Percentiles rank a stretch among this genome's conserved stretches.
These are phyloP conservation scores for Trissoscelio sp. DNA, from an alignment of 2,888 invertebrate genomes.

Conservation along the genomic window DNA sequence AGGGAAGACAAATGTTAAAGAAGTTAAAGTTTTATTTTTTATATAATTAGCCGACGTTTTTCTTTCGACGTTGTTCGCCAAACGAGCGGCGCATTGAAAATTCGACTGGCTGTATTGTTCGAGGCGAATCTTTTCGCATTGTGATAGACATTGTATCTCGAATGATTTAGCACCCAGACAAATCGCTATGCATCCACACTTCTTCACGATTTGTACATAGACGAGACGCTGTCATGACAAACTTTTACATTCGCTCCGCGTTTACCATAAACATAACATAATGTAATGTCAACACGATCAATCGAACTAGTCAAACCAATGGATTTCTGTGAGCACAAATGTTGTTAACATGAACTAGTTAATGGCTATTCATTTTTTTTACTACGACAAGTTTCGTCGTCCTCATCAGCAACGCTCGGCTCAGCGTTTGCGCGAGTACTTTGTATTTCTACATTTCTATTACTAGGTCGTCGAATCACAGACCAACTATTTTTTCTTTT, in stretches of 20 bases:
- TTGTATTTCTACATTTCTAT: constrained; percentile 42
- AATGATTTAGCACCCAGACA: constrained; percentile 47
- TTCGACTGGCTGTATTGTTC: constrained; percentile 59
- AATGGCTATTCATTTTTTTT: constrained; percentile 31
- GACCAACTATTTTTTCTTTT: constrained; percentile 10
- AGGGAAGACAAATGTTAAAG: constrained; percentile 52
- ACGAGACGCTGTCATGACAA: constrained; percentile 80
- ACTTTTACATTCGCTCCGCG: constrained; percentile 69
- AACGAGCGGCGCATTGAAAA: constrained; percentile 49
- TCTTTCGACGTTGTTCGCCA: constrained; percentile 53
- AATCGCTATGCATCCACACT: constrained; percentile 46
- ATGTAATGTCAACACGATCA: constrained; percentile 78
- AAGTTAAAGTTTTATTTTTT: constrained; percentile 66
- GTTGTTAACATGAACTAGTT: constrained; percentile 71
- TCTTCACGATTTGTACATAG: constrained; percentile 75
- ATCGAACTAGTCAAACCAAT: constrained; percentile 80
- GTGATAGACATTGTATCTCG: constrained; percentile 63
- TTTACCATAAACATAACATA: constrained; percentile 68
- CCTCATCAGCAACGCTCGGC: constrained; percentile 9
- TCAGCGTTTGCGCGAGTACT: constrained; percentile 10
- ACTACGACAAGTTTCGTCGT: constrained; percentile 4
- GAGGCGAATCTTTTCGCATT: constrained; percentile 59
- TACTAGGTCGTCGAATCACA: constrained; percentile 8
- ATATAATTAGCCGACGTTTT: constrained; percentile 60
- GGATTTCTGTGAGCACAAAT: constrained; percentile 81